Conservation (phyloP, 2,113 vertebrate genomes). For the rabbit (Oryctolagus cuniculus) region mOryCun1.1 NC_091442.1:15529501-15530000, state of each 20-base stretch:
- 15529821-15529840: not conserved
- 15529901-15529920: slow-evolving; percentile 33
- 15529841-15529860: not conserved
- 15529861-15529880: not conserved
- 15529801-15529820: fast-evolving
- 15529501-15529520: not conserved
- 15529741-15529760: not conserved
- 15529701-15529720: slow-evolving; percentile 33
- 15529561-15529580: slow-evolving; percentile 32
- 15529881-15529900: not conserved
- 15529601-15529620: not conserved
- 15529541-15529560: not conserved
- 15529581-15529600: not conserved
- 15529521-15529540: not conserved
- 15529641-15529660: not conserved
- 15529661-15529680: not conserved
- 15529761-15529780: not conserved
- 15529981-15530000: slow-evolving; percentile 30
- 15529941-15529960: not conserved
- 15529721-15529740: not conserved
- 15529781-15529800: not conserved
- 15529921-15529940: not conserved
- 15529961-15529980: slow-evolving; percentile 46
- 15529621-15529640: slow-evolving; percentile 7
- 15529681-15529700: not conserved